These are phyloP conservation scores for Xestia rhomboidea DNA, from an alignment of 2,888 invertebrate species.

Conservation along the genomic window DNA sequence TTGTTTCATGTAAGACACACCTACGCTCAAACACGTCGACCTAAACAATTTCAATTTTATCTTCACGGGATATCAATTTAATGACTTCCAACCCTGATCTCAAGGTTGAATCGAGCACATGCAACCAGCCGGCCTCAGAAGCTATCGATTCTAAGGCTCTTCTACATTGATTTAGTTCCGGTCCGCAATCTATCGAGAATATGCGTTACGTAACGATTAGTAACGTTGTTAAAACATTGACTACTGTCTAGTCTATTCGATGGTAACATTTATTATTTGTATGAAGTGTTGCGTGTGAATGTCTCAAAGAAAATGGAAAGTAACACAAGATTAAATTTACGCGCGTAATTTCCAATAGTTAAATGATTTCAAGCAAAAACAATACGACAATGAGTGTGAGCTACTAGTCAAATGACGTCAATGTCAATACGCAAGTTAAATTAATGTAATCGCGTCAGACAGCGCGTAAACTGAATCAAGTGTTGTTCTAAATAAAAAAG, in stretches of 20 bases:
- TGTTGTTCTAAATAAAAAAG: conserved; percentile 43
- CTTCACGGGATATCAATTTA: conserved; percentile 76
- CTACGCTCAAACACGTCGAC: conserved; percentile 59
- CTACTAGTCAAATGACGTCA: conserved; percentile 56
- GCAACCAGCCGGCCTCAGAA: conserved; percentile 75
- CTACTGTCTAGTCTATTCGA: conserved; percentile 47
- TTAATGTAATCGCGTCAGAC: conserved; percentile 41
- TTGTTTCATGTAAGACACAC: conserved; percentile 28
- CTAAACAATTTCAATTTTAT: conserved; percentile 71
- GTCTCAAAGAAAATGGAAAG: conserved; percentile 61
- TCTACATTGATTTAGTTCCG: conserved; percentile 80
- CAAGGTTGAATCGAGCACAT: conserved; percentile 78
- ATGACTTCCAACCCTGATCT: conserved; percentile 79
- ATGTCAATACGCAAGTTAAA: conserved; percentile 48
- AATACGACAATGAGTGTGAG: conserved; percentile 34
- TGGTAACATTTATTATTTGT: conserved; percentile 53
- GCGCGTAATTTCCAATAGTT: conserved; percentile 54
- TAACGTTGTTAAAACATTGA: conserved; percentile 56
- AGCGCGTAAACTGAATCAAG: conserved; percentile 25
- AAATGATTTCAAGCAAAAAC: conserved; percentile 49
- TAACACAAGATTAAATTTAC: conserved; percentile 55
- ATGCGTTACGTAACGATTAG: conserved; percentile 62
- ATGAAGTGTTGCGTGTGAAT: conserved; percentile 59
- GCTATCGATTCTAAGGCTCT: conserved; percentile 74
- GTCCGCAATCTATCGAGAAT: conserved; percentile 64